Evolutionary conservation across 2,797 vertebrate species (phyloP).

Genomic region (Schizopygopsis malacanthus): DNA sequence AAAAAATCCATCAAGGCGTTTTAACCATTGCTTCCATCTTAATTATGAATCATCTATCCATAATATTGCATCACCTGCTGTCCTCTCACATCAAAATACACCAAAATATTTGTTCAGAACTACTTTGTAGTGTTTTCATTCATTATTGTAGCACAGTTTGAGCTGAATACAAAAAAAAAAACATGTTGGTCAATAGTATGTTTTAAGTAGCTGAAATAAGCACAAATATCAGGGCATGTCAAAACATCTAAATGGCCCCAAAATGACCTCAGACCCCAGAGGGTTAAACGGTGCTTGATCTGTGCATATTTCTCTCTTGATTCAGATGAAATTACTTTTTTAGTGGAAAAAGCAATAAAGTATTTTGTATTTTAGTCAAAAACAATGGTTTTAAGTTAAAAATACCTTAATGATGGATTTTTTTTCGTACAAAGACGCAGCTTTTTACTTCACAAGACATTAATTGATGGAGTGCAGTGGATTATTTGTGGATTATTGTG

Average conservation of each 20-base stretch:
- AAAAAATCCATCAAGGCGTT: not conserved
- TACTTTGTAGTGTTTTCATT: not conserved
- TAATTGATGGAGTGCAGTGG: not conserved
- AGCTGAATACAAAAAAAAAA: too few species aligned
- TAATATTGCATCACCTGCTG: not conserved
- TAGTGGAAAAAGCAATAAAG: not conserved
- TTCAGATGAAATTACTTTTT: not conserved
- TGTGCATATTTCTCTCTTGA: not conserved
- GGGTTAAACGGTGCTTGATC: not conserved
- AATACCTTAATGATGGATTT: not conserved
- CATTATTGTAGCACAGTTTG: too few species aligned
- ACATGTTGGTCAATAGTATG: too few species aligned
- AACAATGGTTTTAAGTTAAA: not conserved
- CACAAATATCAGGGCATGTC: too few species aligned
- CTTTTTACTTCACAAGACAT: not conserved
- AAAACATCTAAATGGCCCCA: too few species aligned
- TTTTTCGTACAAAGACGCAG: not conserved
- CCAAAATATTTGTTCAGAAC: not conserved
- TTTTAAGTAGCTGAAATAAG: too few species aligned
- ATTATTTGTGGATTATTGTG: not conserved
- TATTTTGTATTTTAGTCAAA: not conserved
- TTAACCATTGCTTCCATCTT: not conserved
- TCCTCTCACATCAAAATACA: not conserved
- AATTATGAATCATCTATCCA: not conserved
- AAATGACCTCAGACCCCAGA: too few species aligned